Percentiles rank a stretch among this genome's conserved stretches.
These are phyloP conservation scores for Diadumene lineata DNA, from an alignment of 92 coral and sea anemone genomes.

Conservation along the genomic window DNA sequence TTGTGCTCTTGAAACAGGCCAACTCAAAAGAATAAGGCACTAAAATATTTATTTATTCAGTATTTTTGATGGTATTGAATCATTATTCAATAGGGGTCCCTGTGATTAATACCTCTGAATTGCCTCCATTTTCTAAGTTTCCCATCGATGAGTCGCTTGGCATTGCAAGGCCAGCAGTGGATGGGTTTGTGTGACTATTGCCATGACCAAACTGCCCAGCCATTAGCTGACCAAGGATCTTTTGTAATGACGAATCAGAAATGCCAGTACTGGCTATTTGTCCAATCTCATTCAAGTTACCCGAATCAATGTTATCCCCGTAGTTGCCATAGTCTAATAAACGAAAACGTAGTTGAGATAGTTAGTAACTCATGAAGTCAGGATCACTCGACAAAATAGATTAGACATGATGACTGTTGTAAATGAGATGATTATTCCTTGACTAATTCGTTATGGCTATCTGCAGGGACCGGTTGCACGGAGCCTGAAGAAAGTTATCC, in stretches of 20 bases:
- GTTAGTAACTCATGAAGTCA: too few species aligned
- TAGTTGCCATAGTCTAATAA: constrained; percentile 20
- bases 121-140: constrained; percentile 10
- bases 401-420: too few species aligned
- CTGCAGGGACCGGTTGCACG: too few species aligned
- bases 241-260: constrained; percentile 75
- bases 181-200: constrained; percentile 14
- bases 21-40: too few species aligned
- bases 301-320: constrained; percentile 24
- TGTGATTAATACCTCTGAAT: constrained; percentile 9
- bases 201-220: constrained; percentile 56
- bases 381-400: too few species aligned
- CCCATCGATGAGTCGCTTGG: constrained; percentile 20
- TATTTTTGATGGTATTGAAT: too few species aligned
- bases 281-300: constrained; percentile 32
- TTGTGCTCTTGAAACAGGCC: too few species aligned
- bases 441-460: too few species aligned
- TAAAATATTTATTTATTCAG: too few species aligned
- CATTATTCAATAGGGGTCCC: not conserved
- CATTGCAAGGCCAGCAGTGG: constrained; percentile 4
- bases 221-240: constrained; percentile 78
- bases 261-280: constrained; percentile 51
- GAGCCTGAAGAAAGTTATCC: too few species aligned
- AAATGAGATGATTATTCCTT: too few species aligned
- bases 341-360: too few species aligned